Percentiles rank a stretch among this genome's conserved stretches.
phyloP scores from a whole-genome alignment of 2,888 invertebrate genomes.

The Timema podura region DNA sequence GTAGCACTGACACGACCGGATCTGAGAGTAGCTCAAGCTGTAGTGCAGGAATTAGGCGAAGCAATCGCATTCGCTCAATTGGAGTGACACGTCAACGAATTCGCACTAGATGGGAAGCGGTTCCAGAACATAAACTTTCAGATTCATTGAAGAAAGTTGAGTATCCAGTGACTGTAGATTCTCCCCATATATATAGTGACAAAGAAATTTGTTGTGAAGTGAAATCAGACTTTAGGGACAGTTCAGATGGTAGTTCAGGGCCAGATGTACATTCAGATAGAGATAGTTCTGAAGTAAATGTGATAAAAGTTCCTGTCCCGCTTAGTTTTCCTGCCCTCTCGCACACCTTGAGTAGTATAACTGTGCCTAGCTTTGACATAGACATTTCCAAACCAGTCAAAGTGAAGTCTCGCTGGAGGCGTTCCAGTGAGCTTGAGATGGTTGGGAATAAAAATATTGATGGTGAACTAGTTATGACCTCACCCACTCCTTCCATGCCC shows the following conservation, averaged over 20 bases:
- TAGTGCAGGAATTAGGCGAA: slow-evolving; percentile 39
- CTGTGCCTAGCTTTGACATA: slow-evolving; percentile 39
- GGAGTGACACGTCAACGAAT: slow-evolving; percentile 60
- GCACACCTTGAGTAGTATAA: slow-evolving; percentile 30
- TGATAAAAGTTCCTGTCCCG: slow-evolving; percentile 36
- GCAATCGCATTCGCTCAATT: slow-evolving; percentile 59
- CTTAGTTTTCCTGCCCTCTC: slow-evolving; percentile 36
- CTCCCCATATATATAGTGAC: neutral
- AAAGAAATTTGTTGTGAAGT: slow-evolving; percentile 11
- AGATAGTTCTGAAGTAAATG: slow-evolving; percentile 36
- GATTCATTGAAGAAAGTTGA: neutral
- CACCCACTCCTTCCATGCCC: slow-evolving; percentile 29
- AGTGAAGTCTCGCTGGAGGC: slow-evolving; percentile 73
- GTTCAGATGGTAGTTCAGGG: slow-evolving; percentile 40
- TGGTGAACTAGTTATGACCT: slow-evolving; percentile 27
- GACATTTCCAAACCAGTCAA: slow-evolving; percentile 63
- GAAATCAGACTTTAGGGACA: slow-evolving; percentile 32
- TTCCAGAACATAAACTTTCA: neutral
- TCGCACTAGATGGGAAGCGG: slow-evolving; percentile 20
- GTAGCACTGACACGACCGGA: slow-evolving; percentile 44
- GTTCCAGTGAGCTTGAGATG: slow-evolving; percentile 72
- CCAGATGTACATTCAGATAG: slow-evolving; percentile 42
- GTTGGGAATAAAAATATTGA: slow-evolving; percentile 36
- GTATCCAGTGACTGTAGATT: neutral
- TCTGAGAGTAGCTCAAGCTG: slow-evolving; percentile 46